Conservation (phyloP, 2,797 vertebrate species). For the Melanotaenia nigrans region DNA sequence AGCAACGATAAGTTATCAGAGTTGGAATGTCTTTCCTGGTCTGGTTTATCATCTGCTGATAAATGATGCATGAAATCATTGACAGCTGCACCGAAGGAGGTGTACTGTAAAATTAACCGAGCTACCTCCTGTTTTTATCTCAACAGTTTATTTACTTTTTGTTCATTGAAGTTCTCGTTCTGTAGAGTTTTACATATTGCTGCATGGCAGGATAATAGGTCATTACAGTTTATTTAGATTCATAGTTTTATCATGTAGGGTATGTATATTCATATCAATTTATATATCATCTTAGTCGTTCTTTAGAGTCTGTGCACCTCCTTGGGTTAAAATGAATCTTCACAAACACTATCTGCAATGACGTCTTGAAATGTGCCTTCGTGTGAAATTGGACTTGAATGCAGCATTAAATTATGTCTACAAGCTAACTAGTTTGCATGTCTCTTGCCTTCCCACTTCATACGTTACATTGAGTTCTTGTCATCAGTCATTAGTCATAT, state of each 20-base stretch:
- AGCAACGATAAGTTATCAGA: neutral
- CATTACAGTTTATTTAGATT: neutral
- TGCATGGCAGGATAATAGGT: neutral
- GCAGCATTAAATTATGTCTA: no score
- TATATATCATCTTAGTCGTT: no score
- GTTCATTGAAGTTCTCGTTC: neutral
- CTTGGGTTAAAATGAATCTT: no score
- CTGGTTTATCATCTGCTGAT: neutral
- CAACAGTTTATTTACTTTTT: neutral
- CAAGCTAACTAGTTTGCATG: no score
- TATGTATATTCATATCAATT: no score
- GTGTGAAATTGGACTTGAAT: no score
- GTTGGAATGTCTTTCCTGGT: neutral
- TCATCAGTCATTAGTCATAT: neutral
- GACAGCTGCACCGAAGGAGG: neutral
- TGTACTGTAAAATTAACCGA: neutral
- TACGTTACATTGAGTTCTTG: neutral
- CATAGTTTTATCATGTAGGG: neutral
- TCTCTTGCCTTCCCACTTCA: no score
- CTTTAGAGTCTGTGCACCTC: no score
- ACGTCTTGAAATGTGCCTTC: no score
- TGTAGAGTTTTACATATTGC: neutral
- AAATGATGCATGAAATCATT: neutral
- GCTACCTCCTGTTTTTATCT: neutral
- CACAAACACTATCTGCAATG: no score